Conservation (phyloP, 1,140 invertebrate genomes). For the Scaptomyza hsui region DNA sequence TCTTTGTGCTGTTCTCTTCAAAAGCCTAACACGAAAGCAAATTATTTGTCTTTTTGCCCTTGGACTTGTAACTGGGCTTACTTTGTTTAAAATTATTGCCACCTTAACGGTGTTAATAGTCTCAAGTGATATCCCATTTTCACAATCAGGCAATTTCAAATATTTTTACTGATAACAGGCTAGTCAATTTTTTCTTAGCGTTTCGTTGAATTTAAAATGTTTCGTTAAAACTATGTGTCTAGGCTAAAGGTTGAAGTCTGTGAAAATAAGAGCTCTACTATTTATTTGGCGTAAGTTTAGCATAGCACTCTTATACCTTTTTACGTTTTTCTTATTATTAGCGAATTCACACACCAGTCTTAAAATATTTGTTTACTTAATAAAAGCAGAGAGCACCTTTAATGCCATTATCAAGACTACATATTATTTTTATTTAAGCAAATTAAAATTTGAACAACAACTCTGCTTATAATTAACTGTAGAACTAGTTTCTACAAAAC, state of each 20-base stretch:
- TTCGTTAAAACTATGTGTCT: conserved; percentile 11
- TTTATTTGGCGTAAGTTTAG: background rate
- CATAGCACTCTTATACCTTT: background rate
- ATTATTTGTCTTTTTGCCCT: too few relatives aligned
- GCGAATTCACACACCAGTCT: too few relatives aligned
- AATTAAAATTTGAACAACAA: too few relatives aligned
- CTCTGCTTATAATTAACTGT: too few relatives aligned
- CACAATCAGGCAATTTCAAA: conserved; percentile 7
- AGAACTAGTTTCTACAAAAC: too few relatives aligned
- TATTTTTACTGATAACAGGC: conserved; percentile 18
- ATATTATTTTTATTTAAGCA: too few relatives aligned
- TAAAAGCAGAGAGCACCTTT: too few relatives aligned
- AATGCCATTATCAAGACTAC: too few relatives aligned
- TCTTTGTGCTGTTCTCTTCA: background rate
- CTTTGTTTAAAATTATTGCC: background rate
- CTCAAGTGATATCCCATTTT: background rate
- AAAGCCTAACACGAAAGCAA: too few relatives aligned
- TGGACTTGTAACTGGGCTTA: background rate
- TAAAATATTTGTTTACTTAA: too few relatives aligned
- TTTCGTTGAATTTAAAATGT: background rate
- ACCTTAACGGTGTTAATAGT: background rate
- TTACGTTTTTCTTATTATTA: too few relatives aligned
- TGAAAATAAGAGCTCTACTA: background rate
- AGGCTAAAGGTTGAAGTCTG: conserved; percentile 14
- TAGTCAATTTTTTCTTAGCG: background rate